phyloP scores from a whole-genome alignment of 1,140 invertebrate genomes.

The Bombyx mori region DNA sequence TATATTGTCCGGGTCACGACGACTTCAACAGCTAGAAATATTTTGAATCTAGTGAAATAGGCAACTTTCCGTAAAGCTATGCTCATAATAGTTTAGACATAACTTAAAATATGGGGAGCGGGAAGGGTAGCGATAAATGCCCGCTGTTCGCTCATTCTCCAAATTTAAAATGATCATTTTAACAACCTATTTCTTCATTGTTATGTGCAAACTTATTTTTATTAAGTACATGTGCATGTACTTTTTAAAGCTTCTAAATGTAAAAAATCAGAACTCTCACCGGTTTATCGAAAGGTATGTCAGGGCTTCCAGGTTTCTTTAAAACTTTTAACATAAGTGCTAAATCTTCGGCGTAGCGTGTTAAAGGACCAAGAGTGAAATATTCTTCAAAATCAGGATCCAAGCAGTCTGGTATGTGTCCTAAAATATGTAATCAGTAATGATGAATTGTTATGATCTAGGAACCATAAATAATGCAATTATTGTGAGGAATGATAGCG shows the following conservation, averaged over 20 bases:
- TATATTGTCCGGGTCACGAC: too few species aligned
- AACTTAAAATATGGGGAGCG: too few species aligned
- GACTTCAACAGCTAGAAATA: too few species aligned
- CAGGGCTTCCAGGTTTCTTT: slow-evolving; percentile 69
- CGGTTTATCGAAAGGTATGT: slow-evolving; percentile 75
- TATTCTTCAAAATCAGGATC: slow-evolving; percentile 73
- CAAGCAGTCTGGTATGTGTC: slow-evolving; percentile 70
- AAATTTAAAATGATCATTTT: not conserved
- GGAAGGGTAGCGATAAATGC: too few species aligned
- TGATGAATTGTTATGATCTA: not conserved
- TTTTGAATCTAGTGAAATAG: too few species aligned
- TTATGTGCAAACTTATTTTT: not conserved
- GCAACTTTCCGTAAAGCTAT: too few species aligned
- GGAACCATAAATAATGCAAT: too few species aligned
- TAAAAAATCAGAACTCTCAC: slow-evolving; percentile 35
- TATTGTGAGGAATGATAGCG: not conserved
- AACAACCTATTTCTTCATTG: not conserved
- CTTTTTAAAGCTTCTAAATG: too few species aligned
- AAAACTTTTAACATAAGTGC: slow-evolving; percentile 80
- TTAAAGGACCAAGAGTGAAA: slow-evolving; percentile 84
- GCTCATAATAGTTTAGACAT: too few species aligned
- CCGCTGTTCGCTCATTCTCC: too few species aligned
- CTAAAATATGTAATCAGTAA: slow-evolving; percentile 25
- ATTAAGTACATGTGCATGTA: too few species aligned
- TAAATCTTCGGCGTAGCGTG: slow-evolving; percentile 87